phyloP scores from a whole-genome alignment of 2,888 invertebrate species.

The Parapristionchus giblindavisi region DNA sequence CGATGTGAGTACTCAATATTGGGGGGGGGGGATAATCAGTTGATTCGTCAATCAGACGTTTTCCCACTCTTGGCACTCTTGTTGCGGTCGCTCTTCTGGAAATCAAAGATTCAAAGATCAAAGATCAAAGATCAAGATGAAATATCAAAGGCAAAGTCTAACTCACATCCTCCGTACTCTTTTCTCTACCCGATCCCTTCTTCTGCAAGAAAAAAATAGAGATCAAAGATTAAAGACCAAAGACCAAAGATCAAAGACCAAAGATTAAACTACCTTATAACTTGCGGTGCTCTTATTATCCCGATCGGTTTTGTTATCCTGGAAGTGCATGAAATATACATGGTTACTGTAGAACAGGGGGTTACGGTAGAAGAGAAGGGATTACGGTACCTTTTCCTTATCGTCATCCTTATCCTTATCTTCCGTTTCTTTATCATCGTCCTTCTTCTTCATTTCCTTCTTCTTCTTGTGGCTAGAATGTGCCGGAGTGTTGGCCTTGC shows the following conservation, averaged over 20 bases:
- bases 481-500: too few species aligned
- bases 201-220: too few species aligned
- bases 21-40: neutral
- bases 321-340: too few species aligned
- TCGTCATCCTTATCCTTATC: neutral
- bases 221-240: neutral
- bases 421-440: neutral
- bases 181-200: too few species aligned
- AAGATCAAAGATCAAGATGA: neutral
- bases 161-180: too few species aligned
- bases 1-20: neutral
- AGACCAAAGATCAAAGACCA: neutral
- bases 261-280: neutral
- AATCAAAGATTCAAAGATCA: neutral
- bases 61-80: slow-evolving; percentile 4
- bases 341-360: too few species aligned
- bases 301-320: too few species aligned
- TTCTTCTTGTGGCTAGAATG: too few species aligned
- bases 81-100: slow-evolving; percentile 12
- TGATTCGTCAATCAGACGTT: neutral
- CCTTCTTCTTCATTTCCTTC: neutral
- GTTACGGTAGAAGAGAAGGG: too few species aligned
- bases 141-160: too few species aligned
- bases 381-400: neutral
- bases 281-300: too few species aligned